Evolutionary conservation across 2,113 vertebrate genomes (phyloP).

Genomic region (Silurus asotus): DNA sequence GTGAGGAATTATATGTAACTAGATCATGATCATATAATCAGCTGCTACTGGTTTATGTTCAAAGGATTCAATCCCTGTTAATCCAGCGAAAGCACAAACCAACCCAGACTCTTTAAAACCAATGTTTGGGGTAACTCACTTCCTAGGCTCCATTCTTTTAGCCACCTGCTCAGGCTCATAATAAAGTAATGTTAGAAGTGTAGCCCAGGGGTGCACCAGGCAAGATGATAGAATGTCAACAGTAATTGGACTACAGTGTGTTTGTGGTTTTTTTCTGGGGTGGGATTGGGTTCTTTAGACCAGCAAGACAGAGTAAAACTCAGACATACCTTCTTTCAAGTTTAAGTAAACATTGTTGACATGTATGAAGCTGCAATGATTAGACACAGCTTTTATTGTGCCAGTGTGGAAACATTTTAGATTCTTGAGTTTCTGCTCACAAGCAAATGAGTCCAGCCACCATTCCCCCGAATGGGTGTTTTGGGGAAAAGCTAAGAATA

Average conservation of each 20-base stretch:
- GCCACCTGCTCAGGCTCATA: slow-evolving; percentile 22
- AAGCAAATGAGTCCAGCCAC: background rate
- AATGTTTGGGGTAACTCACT: background rate
- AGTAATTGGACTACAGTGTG: background rate
- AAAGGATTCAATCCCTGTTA: background rate
- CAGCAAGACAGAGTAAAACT: slow-evolving; percentile 3
- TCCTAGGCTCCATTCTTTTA: slow-evolving; percentile 31
- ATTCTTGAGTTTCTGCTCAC: background rate
- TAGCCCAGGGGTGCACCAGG: slow-evolving; percentile 16
- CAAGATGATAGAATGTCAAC: background rate
- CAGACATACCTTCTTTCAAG: background rate
- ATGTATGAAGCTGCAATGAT: background rate
- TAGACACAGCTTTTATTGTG: background rate
- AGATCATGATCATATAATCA: background rate
- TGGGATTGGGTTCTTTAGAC: background rate
- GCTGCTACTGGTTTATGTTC: background rate
- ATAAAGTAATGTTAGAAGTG: background rate
- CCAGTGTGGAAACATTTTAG: background rate
- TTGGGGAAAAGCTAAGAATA: background rate
- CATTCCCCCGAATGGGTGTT: background rate
- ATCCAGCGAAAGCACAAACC: background rate
- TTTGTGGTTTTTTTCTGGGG: background rate
- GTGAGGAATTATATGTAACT: background rate
- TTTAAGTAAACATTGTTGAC: background rate
- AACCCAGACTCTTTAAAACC: background rate